Percentiles rank a stretch among this genome's conserved stretches.
Evolutionary conservation across 2,797 vertebrate species (phyloP).

Genomic region (Acanthornis magna): DNA sequence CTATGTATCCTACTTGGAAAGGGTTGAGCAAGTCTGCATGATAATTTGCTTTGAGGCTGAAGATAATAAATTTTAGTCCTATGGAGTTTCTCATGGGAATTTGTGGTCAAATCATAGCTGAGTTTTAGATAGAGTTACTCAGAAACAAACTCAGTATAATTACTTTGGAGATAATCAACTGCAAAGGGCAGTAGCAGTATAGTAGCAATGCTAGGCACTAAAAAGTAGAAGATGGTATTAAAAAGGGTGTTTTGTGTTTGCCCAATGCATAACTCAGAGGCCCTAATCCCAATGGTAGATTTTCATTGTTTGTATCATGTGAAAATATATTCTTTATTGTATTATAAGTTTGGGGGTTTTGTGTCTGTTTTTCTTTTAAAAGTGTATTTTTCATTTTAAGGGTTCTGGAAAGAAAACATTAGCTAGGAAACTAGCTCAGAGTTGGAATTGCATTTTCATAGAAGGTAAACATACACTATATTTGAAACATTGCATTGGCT

Average conservation of each 20-base stretch:
- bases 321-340: background rate
- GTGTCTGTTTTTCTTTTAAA: background rate
- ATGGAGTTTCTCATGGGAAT: background rate
- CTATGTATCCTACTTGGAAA: background rate
- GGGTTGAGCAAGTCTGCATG: fast-evolving
- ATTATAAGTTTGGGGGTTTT: background rate
- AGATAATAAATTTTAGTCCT: background rate
- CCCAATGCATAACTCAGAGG: background rate
- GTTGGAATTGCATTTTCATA: constrained; percentile 86
- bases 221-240: background rate
- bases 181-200: background rate
- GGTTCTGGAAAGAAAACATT: constrained; percentile 90
- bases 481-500: background rate
- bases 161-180: background rate
- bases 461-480: constrained; percentile 80
- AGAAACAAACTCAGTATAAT: background rate
- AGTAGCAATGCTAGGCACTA: background rate
- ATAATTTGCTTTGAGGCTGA: background rate
- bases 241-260: background rate
- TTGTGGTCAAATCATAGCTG: background rate
- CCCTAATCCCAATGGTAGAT: background rate
- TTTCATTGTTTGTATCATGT: background rate
- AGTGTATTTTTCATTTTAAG: constrained; percentile 74
- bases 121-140: background rate
- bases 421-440: constrained; percentile 82